Conservation (phyloP, 2,113 vertebrate genomes). For the Micromys minutus region DNA sequence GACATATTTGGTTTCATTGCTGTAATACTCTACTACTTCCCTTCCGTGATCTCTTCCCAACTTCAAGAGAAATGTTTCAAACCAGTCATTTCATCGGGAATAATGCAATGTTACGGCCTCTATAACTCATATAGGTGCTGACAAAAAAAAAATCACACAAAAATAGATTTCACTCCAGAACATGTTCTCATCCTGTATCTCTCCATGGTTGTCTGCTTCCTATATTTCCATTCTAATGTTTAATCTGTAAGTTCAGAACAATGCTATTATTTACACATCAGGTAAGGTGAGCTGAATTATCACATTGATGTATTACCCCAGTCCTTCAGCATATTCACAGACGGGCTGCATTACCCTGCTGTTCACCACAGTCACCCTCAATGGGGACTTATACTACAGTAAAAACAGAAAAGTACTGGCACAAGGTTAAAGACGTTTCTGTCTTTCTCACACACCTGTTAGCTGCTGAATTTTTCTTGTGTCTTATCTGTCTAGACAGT, state of each 20-base stretch:
- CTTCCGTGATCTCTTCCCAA: no score
- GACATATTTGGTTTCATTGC: no score
- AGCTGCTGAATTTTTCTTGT: not conserved
- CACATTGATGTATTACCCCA: not conserved
- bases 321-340: not conserved
- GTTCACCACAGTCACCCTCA: not conserved
- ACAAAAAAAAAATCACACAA: not conserved
- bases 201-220: not conserved
- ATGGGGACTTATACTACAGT: not conserved
- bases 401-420: not conserved
- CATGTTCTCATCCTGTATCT: not conserved
- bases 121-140: not conserved
- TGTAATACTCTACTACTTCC: no score
- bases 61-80: no score
- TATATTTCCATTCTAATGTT: not conserved
- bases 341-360: not conserved
- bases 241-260: not conserved
- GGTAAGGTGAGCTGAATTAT: not conserved
- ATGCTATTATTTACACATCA: not conserved
- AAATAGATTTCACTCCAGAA: no score
- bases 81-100: no score
- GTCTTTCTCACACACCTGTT: not conserved
- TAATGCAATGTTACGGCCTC: not conserved
- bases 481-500: not conserved
- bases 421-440: not conserved